phyloP scores from a whole-genome alignment of 2,797 vertebrate genomes.

The Streptopelia turtur region DNA sequence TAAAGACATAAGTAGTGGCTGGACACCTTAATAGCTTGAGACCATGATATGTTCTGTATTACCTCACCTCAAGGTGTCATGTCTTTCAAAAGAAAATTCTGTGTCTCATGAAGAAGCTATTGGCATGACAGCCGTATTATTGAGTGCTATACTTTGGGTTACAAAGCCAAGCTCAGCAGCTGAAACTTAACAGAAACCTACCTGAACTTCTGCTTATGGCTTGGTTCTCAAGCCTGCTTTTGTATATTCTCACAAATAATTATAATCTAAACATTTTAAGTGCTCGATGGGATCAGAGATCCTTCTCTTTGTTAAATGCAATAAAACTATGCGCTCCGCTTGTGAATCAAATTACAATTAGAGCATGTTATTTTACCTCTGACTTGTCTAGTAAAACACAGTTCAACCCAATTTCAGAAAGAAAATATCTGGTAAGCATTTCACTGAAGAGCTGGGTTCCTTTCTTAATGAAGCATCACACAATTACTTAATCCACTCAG shows the following conservation, averaged over 20 bases:
- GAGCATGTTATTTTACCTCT: slow-evolving; percentile 24
- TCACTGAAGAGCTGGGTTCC: slow-evolving; percentile 34
- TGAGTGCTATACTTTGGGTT: neutral
- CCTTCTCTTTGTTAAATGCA: slow-evolving; percentile 5
- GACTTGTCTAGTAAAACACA: neutral
- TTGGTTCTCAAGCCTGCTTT: neutral
- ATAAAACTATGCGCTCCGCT: neutral
- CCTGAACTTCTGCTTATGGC: neutral
- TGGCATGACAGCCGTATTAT: neutral
- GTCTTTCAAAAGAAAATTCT: neutral
- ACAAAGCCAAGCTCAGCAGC: neutral
- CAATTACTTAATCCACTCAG: slow-evolving; percentile 77
- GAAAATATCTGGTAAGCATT: slow-evolving; percentile 27
- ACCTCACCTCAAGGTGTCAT: neutral
- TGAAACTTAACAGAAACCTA: neutral
- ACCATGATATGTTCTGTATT: neutral
- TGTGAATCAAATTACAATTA: neutral
- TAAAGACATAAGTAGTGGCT: neutral
- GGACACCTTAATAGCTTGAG: neutral
- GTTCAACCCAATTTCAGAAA: slow-evolving; percentile 9
- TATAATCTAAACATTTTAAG: slow-evolving; percentile 5
- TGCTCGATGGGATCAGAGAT: neutral
- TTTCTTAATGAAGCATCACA: slow-evolving; percentile 77
- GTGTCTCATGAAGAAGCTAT: neutral
- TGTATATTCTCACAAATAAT: neutral